Base-by-base conservation (phyloP, 2,888 invertebrate species). In the Agrotis clavis region DNA sequence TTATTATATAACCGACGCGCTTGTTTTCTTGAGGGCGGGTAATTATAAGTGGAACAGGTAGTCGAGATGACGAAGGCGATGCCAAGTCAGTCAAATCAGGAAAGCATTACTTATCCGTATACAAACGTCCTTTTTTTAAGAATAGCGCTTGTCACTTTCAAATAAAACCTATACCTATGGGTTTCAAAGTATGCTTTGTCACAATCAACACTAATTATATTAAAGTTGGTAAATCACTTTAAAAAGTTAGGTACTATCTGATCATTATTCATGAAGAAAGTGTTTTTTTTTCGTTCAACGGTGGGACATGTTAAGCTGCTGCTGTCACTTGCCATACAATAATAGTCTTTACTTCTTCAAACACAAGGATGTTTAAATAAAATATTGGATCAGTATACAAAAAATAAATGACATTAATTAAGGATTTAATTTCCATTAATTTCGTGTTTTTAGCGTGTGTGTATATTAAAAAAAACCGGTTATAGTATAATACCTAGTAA, bases 321-420 rank as follows among this genome's bases (percentile, higher is more conserved):
- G 41, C 41, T 41, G 11, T 41, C 41, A 41, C 41, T 41, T 41
- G 11, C 41, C 41, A 11, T 41, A 3, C 18, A 35, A 35, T 19
- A 57, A n/a, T 57, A 6, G 0, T 35, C 48, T 35, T 18, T 48
- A 25, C 19, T n/a, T 45, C 19, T 30, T 1, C 30, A 2, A 54
- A 45, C 53, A 71, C 47, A 72, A 76, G 56, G 47, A 62, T 76
- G 60, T 79, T 53, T 59, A 74, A 54, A 80, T 77, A 59, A 59
- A 80, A 74, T 74, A 80, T 80, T 65, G 45, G 18, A 41, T 30
- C 21, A 57, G 21, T 19, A 59, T 4, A 6, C 6, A 6, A 64
- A 25, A 51, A 59, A 13, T 69, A 48, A 51, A 77, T 59, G 35
- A 63, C 14, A 13, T 59, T 75, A 59, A 77, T 69, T 77, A 77